Evolutionary conservation across 2,797 vertebrate species (phyloP).

Genomic region (Odontamblyopus lacepedii): DNA sequence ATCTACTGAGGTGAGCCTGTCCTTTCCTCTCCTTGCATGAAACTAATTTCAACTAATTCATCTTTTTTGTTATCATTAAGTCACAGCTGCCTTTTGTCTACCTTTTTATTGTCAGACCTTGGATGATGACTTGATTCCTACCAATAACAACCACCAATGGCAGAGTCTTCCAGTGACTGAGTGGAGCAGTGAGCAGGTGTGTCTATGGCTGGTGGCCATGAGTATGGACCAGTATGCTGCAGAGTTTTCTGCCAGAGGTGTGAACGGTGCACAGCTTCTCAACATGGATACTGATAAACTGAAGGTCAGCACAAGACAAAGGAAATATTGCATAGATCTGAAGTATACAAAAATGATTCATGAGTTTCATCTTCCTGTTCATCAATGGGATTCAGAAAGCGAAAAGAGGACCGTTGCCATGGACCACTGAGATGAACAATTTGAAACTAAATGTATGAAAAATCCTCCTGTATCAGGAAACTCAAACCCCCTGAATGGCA

Average conservation of each 20-base stretch:
- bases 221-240: constrained; percentile 85
- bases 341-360: background rate
- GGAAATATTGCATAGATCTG: background rate
- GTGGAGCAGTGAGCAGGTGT: constrained; percentile 88
- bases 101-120: constrained; percentile 70
- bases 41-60: background rate
- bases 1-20: constrained; percentile 88
- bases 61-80: constrained; percentile 6
- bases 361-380: no score
- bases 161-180: constrained; percentile 81
- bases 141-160: constrained; percentile 85
- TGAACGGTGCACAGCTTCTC: constrained; percentile 84
- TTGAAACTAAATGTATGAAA: no score
- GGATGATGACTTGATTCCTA: constrained; percentile 77
- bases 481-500: no score
- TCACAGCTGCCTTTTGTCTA: background rate
- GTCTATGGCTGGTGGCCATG: constrained; percentile 84
- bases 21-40: constrained; percentile 13
- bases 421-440: no score
- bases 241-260: constrained; percentile 79
- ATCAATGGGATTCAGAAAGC: no score
- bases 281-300: constrained; percentile 84
- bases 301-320: constrained; percentile 75
- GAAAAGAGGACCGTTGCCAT: no score
- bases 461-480: no score